Conservation (phyloP, 2,888 invertebrate species). For the Therioaphis trifolii region DNA sequence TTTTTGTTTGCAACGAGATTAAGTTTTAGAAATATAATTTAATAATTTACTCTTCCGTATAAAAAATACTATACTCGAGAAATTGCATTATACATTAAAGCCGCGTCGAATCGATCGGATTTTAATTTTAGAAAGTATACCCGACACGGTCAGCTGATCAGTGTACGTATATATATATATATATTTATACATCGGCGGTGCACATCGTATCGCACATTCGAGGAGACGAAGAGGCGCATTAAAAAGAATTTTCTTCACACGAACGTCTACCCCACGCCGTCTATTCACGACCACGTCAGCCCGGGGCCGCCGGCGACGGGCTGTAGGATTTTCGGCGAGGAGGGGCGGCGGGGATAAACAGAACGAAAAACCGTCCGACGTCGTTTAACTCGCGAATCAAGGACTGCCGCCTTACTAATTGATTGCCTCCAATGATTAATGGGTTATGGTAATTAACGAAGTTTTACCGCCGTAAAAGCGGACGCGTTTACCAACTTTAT, state of each 20-base stretch:
- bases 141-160: slow-evolving; percentile 22
- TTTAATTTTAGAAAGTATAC: slow-evolving; percentile 30
- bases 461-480: slow-evolving; percentile 56
- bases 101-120: background rate
- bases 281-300: background rate
- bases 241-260: slow-evolving; percentile 24
- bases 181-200: no score
- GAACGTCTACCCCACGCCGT: background rate
- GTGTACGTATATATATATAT: background rate
- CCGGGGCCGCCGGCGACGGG: no score
- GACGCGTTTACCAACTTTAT: slow-evolving; percentile 59
- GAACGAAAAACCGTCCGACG: slow-evolving; percentile 47
- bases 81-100: background rate
- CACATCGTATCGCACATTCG: background rate
- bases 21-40: background rate
- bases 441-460: slow-evolving; percentile 61
- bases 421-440: slow-evolving; percentile 55
- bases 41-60: background rate
- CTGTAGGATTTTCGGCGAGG: no score
- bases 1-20: slow-evolving; percentile 1
- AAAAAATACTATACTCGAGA: background rate
- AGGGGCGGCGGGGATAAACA: slow-evolving; percentile 17
- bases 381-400: slow-evolving; percentile 51
- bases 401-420: slow-evolving; percentile 46
- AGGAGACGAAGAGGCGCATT: background rate